A percentile compares a stretch with the other conserved stretches of the same genome.
Evolutionary conservation across 2,113 vertebrate genomes (phyloP).

Genomic region (Urocynchramus pylzowi): DNA sequence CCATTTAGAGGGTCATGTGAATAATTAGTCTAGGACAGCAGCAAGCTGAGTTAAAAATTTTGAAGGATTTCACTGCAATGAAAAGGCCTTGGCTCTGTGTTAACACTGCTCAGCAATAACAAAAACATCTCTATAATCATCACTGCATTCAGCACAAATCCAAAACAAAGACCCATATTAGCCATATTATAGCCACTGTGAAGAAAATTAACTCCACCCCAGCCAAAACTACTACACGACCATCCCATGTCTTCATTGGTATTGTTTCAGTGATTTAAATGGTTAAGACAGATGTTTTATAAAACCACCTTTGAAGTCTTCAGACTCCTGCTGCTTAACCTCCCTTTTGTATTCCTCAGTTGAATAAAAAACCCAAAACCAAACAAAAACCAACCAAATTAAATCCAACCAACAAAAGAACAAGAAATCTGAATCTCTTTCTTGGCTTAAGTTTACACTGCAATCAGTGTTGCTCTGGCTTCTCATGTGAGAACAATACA

Average conservation of each 20-base stretch:
- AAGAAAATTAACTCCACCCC: background rate
- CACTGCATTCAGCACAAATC: background rate
- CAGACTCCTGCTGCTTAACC: background rate
- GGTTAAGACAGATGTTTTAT: background rate
- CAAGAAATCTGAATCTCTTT: background rate
- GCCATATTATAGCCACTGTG: background rate
- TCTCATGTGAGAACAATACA: background rate
- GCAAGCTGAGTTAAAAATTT: background rate
- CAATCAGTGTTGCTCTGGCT: background rate
- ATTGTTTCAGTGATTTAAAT: background rate
- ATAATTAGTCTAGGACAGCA: background rate
- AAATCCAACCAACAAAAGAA: fast-evolving
- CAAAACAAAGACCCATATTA: background rate
- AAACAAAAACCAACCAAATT: background rate
- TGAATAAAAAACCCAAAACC: background rate
- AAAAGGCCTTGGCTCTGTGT: background rate
- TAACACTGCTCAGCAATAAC: background rate
- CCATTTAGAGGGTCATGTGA: background rate
- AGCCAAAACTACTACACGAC: background rate
- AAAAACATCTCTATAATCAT: background rate
- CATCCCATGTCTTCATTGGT: background rate
- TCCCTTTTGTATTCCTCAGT: background rate
- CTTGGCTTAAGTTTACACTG: background rate
- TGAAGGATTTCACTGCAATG: background rate
- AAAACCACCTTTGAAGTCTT: background rate